Percentiles rank a stretch among this genome's conserved stretches.
Conservation (phyloP, 2,113 vertebrate species). For the Leucopsar rothschildi region DNA sequence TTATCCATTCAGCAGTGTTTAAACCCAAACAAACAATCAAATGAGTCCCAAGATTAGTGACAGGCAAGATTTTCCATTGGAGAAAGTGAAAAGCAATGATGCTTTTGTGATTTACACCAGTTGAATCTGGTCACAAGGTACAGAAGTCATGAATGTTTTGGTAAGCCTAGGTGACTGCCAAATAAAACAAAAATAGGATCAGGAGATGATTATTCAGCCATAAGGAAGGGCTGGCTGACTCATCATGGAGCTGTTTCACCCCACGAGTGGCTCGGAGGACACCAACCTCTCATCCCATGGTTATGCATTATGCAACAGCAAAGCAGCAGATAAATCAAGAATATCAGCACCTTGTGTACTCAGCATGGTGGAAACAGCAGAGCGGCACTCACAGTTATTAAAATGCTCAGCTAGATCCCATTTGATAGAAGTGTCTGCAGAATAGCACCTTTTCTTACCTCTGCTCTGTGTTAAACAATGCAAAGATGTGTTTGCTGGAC, state of each 20-base stretch:
- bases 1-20: not conserved
- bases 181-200: slow-evolving; percentile 38
- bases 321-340: not conserved
- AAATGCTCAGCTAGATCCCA: not conserved
- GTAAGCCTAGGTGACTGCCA: slow-evolving; percentile 35
- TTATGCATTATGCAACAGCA: slow-evolving; percentile 35
- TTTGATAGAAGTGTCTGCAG: not conserved
- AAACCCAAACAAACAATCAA: slow-evolving; percentile 12
- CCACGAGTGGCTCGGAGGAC: not conserved
- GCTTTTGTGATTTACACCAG: slow-evolving; percentile 3
- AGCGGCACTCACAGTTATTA: not conserved
- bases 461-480: slow-evolving; percentile 95
- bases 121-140: slow-evolving; percentile 45
- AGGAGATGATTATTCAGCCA: slow-evolving; percentile 36
- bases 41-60: not conserved
- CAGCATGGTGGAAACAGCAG: not conserved
- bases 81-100: slow-evolving; percentile 25
- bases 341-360: not conserved
- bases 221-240: slow-evolving; percentile 11
- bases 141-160: slow-evolving; percentile 46
- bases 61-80: slow-evolving; percentile 31
- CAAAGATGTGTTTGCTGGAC: slow-evolving; percentile 96
- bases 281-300: not conserved
- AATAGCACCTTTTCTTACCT: slow-evolving; percentile 81
- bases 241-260: not conserved